These are phyloP conservation scores for Pseudomyrmex flavicornis DNA, from an alignment of 1,140 invertebrate species.

Conservation along the genomic window DNA sequence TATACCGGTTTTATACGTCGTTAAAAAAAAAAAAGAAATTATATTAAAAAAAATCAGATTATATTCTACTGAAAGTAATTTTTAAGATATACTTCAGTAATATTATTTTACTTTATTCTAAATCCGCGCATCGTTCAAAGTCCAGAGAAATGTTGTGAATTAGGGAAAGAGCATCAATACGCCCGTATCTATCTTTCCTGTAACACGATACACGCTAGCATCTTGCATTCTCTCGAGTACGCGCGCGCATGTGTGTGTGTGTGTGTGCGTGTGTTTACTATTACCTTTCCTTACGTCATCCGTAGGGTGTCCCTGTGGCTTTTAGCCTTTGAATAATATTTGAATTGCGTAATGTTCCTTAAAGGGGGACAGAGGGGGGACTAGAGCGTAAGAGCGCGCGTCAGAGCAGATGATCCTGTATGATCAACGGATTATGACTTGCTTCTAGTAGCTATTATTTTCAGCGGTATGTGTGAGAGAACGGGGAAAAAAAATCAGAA, in stretches of 20 bases:
- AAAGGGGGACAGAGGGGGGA: constrained; percentile 65
- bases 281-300: constrained; percentile 78
- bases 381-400: constrained; percentile 40
- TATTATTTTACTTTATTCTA: background rate
- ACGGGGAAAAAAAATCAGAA: background rate
- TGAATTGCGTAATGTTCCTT: constrained; percentile 84
- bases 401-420: constrained; percentile 80
- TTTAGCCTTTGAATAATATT: constrained; percentile 86
- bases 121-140: background rate
- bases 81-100: background rate
- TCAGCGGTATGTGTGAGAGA: background rate
- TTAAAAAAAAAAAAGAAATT: constrained; percentile 11
- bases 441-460: constrained; percentile 28
- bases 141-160: constrained; percentile 24
- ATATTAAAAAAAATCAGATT: too few species aligned
- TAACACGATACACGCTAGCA: constrained; percentile 75
- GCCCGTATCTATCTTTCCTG: constrained; percentile 65
- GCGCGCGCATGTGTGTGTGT: constrained; percentile 12
- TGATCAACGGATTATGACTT: constrained; percentile 79
- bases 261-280: constrained; percentile 57
- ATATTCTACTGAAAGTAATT: background rate
- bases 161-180: constrained; percentile 34
- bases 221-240: constrained; percentile 65
- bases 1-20: background rate
- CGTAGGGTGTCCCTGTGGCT: constrained; percentile 77